Conservation (phyloP, 2,888 invertebrate genomes). For the Andrena praecox region DNA sequence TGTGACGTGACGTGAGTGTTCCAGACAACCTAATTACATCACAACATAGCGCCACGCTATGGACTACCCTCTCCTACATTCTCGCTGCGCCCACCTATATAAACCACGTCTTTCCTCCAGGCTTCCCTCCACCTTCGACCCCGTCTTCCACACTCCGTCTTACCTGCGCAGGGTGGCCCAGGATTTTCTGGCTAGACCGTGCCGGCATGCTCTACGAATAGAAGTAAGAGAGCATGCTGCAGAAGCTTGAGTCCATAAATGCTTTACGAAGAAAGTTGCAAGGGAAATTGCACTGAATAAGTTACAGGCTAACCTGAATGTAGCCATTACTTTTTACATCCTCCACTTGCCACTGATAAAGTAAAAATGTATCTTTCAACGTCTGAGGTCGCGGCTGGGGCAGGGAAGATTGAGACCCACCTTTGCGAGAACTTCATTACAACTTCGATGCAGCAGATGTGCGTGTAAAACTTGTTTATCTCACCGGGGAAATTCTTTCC, state of each 20-base stretch:
- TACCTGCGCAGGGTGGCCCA: neutral
- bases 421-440: slow-evolving; percentile 29
- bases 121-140: slow-evolving; percentile 42
- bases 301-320: neutral
- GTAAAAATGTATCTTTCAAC: neutral
- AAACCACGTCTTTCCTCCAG: slow-evolving; percentile 34
- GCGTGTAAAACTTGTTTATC: slow-evolving; percentile 38
- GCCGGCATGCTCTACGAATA: no score
- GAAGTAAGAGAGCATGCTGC: no score
- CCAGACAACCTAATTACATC: slow-evolving; percentile 87
- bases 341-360: neutral
- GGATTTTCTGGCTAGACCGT: neutral
- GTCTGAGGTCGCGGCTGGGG: neutral
- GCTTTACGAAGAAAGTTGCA: no score
- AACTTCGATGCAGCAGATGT: neutral
- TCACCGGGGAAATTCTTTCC: slow-evolving; percentile 28
- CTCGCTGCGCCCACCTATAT: slow-evolving; percentile 54
- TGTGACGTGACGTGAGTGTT: slow-evolving; percentile 86
- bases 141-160: slow-evolving; percentile 6
- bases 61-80: slow-evolving; percentile 61
- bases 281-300: neutral
- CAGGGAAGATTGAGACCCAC: neutral
- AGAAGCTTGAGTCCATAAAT: no score
- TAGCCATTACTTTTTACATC: neutral
- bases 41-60: slow-evolving; percentile 74